Evolutionary conservation across 30 jellyfish, hydroid and myxozoan species (phyloP), one percentile per base, ranked within the genome.

Genomic region (Hydractinia echinata): DNA sequence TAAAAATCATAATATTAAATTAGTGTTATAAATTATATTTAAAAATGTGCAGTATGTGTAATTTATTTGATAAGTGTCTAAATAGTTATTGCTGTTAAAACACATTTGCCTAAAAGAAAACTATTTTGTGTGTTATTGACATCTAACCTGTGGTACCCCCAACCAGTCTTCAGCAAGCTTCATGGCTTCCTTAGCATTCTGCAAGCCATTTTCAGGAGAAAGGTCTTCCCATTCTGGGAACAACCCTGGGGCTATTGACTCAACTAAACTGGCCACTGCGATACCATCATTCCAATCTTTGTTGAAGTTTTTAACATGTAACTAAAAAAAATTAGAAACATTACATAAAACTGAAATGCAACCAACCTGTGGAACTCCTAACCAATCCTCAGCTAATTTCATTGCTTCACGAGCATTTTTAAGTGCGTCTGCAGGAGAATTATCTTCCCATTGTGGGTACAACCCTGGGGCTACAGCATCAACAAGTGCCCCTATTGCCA

Each of bases 321-420:
- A 85, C 98, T 92, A 56, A 6, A 84, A 71, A 70, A 67, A 49
- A 80, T 8, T 10, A 30, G 70, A 18, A 67, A 70, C 79, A 30
- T 30, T 30, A 30, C 44, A 30, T 30, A 30, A 30, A 30, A 30
- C 30, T 11, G 66, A 64, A 4, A 64, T 64, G 19, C 18, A 64
- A n/a, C 74, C 1, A 54, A 90, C 97, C 94, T 91, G 97, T 76
- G 97, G 97, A 52, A 91, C 86, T 67, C 97, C 97, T 50, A 91
- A 94, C 97, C 97, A 91, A 79, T 91, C 97, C 58, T 91, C 96
- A 30, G 97, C 97, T 66, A 89, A 85, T 88, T 91, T 91, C 97
- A 91, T 91, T 21, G 97, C 97, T 68, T 91, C 95, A 5, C 77
- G 82, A 10, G 96, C 95, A 79, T 86, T 91, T 58, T 91, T 83